phyloP scores from a whole-genome alignment of 2,113 vertebrate species.

The Stegostoma tigrinum region DNA sequence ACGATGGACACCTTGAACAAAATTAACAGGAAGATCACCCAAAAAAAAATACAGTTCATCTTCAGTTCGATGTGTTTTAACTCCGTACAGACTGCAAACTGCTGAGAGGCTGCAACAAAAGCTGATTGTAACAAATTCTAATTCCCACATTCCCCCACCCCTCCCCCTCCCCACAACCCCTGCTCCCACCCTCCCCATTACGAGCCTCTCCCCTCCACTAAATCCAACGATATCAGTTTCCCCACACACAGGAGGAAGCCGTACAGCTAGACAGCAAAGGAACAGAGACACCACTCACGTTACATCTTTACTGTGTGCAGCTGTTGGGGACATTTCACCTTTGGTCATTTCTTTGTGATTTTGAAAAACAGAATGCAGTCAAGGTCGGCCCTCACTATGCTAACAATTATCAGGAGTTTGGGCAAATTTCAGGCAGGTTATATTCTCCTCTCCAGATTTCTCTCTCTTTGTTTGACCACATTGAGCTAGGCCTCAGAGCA shows the following conservation, averaged over 20 bases:
- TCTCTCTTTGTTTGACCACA: neutral
- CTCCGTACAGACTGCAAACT: neutral
- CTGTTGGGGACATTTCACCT: slow-evolving; percentile 49
- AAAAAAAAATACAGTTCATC: neutral
- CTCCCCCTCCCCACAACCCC: neutral
- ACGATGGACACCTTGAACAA: no score
- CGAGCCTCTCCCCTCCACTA: neutral
- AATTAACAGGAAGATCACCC: neutral
- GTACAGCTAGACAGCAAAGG: slow-evolving; percentile 22
- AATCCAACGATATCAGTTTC: slow-evolving; percentile 43
- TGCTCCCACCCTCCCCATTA: no score
- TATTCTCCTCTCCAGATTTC: neutral
- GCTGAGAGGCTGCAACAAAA: neutral
- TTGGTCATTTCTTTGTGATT: slow-evolving; percentile 44
- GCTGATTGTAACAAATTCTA: neutral
- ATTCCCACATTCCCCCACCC: neutral
- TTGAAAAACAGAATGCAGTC: slow-evolving; percentile 51
- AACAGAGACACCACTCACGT: slow-evolving; percentile 44
- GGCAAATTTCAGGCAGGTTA: slow-evolving; percentile 43
- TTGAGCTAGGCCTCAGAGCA: neutral
- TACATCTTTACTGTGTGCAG: slow-evolving; percentile 48
- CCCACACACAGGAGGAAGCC: slow-evolving; percentile 37
- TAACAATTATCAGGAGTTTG: slow-evolving; percentile 50
- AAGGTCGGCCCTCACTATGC: slow-evolving; percentile 50
- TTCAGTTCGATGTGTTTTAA: neutral